These are phyloP conservation scores for Heliothis virescens DNA, from an alignment of 1,140 invertebrate genomes.

Conservation along the genomic window DNA sequence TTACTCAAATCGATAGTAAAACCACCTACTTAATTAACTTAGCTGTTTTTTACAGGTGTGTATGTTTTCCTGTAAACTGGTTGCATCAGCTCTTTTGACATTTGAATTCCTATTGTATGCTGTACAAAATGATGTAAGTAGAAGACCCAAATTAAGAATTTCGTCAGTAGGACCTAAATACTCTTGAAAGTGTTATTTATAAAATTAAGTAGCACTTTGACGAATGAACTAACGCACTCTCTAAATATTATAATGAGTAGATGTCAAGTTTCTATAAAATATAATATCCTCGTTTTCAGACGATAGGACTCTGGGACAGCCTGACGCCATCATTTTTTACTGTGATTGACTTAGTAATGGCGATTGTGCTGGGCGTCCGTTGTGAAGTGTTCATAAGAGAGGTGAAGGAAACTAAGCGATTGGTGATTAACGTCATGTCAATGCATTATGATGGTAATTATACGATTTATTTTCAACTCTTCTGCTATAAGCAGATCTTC, in stretches of 20 bases:
- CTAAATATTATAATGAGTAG: too few species aligned
- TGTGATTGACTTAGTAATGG: conserved; percentile 52
- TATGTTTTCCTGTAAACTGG: conserved; percentile 59
- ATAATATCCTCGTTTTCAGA: conserved; percentile 47
- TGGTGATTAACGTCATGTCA: conserved; percentile 63
- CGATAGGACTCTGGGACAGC: conserved; percentile 48
- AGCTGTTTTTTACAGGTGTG: conserved; percentile 58
- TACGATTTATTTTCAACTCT: not conserved
- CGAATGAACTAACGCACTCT: too few species aligned
- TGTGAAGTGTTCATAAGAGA: conserved; percentile 63
- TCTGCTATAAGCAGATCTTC: not conserved
- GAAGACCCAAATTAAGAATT: not conserved
- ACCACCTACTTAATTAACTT: not conserved
- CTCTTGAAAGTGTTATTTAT: too few species aligned
- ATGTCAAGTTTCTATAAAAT: not conserved
- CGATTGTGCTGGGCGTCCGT: conserved; percentile 56
- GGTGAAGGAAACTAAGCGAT: conserved; percentile 63
- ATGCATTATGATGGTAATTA: conserved; percentile 60
- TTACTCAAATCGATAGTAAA: not conserved
- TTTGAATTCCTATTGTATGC: conserved; percentile 59
- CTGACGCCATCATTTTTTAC: conserved; percentile 40
- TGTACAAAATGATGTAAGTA: conserved; percentile 67
- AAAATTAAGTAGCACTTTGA: too few species aligned
- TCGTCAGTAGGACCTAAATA: too few species aligned
- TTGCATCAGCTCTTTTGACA: conserved; percentile 52